A percentile compares a stretch with the other conserved stretches of the same genome.
These are phyloP conservation scores for Dendrolimus houi DNA, from an alignment of 2,888 invertebrate genomes.

Conservation along the genomic window DNA sequence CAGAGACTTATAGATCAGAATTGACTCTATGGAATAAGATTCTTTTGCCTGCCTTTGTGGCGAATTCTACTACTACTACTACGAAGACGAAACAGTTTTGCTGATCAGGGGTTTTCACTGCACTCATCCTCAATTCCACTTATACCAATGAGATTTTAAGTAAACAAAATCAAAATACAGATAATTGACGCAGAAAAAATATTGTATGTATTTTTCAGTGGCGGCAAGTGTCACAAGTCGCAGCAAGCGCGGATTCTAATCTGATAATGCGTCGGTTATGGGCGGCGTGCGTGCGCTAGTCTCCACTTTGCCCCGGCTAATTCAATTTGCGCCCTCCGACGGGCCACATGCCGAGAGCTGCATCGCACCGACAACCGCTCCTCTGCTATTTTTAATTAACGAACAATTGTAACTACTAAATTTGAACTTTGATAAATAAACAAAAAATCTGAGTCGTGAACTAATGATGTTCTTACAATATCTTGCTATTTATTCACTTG, in stretches of 20 bases:
- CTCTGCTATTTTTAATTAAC: slow-evolving; percentile 55
- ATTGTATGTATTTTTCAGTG: slow-evolving; percentile 21
- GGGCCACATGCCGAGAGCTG: slow-evolving; percentile 43
- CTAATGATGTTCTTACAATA: too few relatives aligned
- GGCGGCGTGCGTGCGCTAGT: slow-evolving; percentile 38
- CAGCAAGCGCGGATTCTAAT: slow-evolving; percentile 24
- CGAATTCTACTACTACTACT: too few relatives aligned
- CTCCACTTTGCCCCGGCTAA: slow-evolving; percentile 36
- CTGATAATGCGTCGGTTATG: slow-evolving; percentile 48
- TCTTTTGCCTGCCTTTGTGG: too few relatives aligned
- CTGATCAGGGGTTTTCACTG: too few relatives aligned
- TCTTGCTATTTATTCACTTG: too few relatives aligned
- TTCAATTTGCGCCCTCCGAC: slow-evolving; percentile 39
- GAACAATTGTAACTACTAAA: slow-evolving; percentile 7
- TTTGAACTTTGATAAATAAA: slow-evolving; percentile 9
- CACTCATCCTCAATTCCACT: slow-evolving; percentile 4
- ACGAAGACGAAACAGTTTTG: too few relatives aligned
- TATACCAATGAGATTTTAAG: slow-evolving; percentile 1
- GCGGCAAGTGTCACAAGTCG: slow-evolving; percentile 22
- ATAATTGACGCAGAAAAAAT: slow-evolving; percentile 11
- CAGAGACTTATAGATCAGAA: too few relatives aligned
- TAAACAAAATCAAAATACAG: slow-evolving; percentile 15
- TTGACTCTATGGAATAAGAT: too few relatives aligned
- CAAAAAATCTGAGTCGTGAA: slow-evolving; percentile 1
- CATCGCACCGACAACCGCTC: slow-evolving; percentile 27